Percentiles rank a stretch among this genome's conserved stretches.
These are phyloP conservation scores for Sylvicola cinctus DNA, from an alignment of 2,888 invertebrate species.

Conservation along the genomic window DNA sequence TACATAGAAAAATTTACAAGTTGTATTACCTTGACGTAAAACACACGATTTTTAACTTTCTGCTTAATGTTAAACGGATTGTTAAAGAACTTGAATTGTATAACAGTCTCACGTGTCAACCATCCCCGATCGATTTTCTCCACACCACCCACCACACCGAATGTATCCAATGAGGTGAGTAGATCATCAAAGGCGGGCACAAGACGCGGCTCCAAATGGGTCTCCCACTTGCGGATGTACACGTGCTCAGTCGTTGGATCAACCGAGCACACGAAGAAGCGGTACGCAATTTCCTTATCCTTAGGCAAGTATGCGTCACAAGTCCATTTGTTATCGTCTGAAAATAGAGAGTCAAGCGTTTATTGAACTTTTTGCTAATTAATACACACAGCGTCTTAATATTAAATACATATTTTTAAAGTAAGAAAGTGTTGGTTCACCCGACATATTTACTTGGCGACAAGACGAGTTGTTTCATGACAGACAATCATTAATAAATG, in stretches of 20 bases:
- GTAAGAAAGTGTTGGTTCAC: too few species aligned
- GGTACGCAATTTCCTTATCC: conserved; percentile 43
- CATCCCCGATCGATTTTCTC: conserved; percentile 55
- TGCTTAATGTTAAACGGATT: conserved; percentile 59
- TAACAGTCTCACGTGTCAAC: conserved; percentile 61
- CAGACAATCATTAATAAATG: too few species aligned
- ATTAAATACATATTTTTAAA: neutral
- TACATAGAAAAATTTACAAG: neutral
- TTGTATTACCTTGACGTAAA: conserved; percentile 40
- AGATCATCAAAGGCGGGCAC: conserved; percentile 29
- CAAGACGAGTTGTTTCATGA: too few species aligned
- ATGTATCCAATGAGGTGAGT: conserved; percentile 29
- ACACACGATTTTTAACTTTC: conserved; percentile 40
- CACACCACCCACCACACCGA: conserved; percentile 40
- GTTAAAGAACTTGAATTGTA: conserved; percentile 67
- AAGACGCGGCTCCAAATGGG: conserved; percentile 43
- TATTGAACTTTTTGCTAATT: neutral
- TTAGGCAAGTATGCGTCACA: conserved; percentile 41
- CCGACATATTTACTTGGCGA: too few species aligned
- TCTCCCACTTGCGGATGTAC: conserved; percentile 63
- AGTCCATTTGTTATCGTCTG: conserved; percentile 36
- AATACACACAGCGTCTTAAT: neutral
- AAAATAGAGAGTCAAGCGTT: neutral
- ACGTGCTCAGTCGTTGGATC: conserved; percentile 32
- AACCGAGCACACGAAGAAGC: conserved; percentile 54